Conservation (phyloP, 1,140 invertebrate species). For the Pinna nobilis region DNA sequence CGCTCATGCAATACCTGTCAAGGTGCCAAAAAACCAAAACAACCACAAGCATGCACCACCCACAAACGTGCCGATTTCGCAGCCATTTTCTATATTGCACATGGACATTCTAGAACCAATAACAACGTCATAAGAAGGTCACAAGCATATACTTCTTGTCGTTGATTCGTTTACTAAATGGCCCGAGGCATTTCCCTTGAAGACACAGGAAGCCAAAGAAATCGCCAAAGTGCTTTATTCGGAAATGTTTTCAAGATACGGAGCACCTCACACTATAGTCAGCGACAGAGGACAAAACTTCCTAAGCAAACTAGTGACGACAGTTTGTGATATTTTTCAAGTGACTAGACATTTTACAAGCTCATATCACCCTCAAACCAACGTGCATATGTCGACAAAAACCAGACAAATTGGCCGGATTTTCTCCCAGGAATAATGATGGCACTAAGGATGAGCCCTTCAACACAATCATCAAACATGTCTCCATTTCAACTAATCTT, state of each 20-base stretch:
- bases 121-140: constrained; percentile 31
- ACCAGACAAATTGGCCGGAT: constrained; percentile 39
- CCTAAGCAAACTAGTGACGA: neutral
- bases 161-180: constrained; percentile 44
- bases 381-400: constrained; percentile 32
- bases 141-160: constrained; percentile 46
- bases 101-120: constrained; percentile 32
- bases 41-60: too few relatives aligned
- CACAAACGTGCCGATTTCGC: neutral
- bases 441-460: constrained; percentile 20
- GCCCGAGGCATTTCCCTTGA: constrained; percentile 43
- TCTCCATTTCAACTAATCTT: constrained; percentile 28
- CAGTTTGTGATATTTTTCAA: constrained; percentile 32
- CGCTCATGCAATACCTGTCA: constrained; percentile 38
- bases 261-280: constrained; percentile 12
- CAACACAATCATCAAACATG: constrained; percentile 22
- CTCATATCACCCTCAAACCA: constrained; percentile 39
- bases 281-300: constrained; percentile 20
- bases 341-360: constrained; percentile 30
- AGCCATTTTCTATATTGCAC: neutral
- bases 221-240: constrained; percentile 12
- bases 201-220: constrained; percentile 39
- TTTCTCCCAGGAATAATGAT: constrained; percentile 36
- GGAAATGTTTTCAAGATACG: neutral
- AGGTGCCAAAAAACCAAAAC: neutral